phyloP scores from a whole-genome alignment of 1,140 invertebrate species.

The Brachionus rubens region DNA sequence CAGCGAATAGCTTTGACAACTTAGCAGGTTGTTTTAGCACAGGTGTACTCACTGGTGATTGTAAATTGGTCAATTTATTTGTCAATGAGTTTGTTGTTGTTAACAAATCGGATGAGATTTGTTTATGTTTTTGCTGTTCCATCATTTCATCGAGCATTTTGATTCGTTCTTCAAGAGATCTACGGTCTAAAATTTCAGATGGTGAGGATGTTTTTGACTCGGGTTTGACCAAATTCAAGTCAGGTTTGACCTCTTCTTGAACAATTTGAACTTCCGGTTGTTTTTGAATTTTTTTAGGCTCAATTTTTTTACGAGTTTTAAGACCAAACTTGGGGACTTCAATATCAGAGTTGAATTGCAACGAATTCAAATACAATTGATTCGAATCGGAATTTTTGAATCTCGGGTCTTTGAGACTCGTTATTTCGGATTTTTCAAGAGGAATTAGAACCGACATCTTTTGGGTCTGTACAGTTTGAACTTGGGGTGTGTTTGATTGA shows the following conservation, averaged over 20 bases:
- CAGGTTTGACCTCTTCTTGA: background rate
- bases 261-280: too few species aligned
- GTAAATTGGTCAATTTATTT: background rate
- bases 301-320: background rate
- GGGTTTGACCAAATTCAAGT: background rate
- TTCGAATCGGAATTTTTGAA: background rate
- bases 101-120: conserved; percentile 7
- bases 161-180: conserved; percentile 34
- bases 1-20: conserved; percentile 31
- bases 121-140: conserved; percentile 23
- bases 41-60: background rate
- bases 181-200: background rate
- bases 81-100: background rate
- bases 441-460: background rate
- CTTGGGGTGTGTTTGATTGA: background rate
- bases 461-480: background rate
- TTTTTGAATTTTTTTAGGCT: too few species aligned
- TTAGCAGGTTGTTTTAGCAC: conserved; percentile 6
- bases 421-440: background rate
- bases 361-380: background rate
- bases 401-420: background rate
- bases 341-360: conserved; percentile 8
- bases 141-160: conserved; percentile 43
- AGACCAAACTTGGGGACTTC: conserved; percentile 20
- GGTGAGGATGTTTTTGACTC: background rate